Percentiles rank a stretch among this genome's conserved stretches.
Evolutionary conservation across 2,797 vertebrate species (phyloP).

Genomic region (Xiphophorus birchmanni): DNA sequence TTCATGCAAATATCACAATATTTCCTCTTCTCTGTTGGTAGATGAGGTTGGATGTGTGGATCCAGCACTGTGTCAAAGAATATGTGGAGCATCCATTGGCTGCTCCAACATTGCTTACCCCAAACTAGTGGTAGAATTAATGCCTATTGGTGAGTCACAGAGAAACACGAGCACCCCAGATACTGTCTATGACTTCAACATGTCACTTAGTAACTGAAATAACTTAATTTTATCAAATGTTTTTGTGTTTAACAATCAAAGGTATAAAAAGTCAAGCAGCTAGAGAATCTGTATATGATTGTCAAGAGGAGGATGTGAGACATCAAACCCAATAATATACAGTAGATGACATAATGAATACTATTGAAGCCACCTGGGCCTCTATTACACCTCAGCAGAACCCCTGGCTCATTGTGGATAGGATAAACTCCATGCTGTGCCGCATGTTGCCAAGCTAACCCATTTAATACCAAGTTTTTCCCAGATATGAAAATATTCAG

Average conservation of each 20-base stretch:
- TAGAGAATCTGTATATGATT: too few species aligned
- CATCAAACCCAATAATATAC: too few species aligned
- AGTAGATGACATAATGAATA: too few species aligned
- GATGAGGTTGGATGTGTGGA: constrained; percentile 94
- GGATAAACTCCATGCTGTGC: too few species aligned
- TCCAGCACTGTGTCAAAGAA: constrained; percentile 82
- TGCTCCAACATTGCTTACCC: constrained; percentile 97
- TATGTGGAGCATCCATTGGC: constrained; percentile 88
- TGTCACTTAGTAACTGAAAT: neutral
- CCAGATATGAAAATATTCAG: too few species aligned
- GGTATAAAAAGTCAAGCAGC: neutral
- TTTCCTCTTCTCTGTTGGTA: constrained; percentile 53
- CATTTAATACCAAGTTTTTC: too few species aligned
- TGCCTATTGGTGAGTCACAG: constrained; percentile 71
- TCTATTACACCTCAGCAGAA: too few species aligned
- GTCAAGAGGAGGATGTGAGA: too few species aligned
- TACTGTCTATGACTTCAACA: neutral
- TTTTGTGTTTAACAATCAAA: neutral
- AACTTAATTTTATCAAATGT: neutral
- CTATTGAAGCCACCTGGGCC: too few species aligned
- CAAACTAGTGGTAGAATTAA: constrained; percentile 83
- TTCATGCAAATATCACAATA: neutral
- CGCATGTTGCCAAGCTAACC: too few species aligned
- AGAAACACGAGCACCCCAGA: neutral
- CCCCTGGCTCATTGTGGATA: too few species aligned